phyloP scores from a whole-genome alignment of 2,113 vertebrate species.

The Trachemys scripta region DNA sequence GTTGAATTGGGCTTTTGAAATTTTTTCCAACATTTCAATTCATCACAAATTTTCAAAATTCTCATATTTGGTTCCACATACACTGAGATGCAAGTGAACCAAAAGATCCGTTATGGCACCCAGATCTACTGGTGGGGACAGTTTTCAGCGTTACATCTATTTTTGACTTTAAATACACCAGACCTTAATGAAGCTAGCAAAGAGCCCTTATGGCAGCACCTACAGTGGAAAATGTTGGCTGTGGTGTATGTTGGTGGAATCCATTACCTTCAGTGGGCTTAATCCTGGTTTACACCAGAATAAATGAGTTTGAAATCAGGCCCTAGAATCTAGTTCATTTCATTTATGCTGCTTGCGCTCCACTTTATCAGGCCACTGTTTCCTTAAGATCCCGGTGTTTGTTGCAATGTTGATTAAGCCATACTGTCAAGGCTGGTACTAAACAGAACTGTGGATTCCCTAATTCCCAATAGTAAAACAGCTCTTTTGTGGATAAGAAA shows the following conservation, averaged over 20 bases:
- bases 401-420: not conserved
- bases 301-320: not conserved
- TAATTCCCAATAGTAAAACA: not conserved
- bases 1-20: too few species aligned
- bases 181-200: not conserved
- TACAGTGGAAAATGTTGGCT: not conserved
- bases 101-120: not conserved
- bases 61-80: not conserved
- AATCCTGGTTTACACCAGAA: not conserved
- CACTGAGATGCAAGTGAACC: not conserved
- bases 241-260: not conserved
- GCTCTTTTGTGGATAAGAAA: not conserved
- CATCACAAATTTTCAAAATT: too few species aligned
- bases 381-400: not conserved
- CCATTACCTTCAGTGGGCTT: not conserved
- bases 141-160: not conserved
- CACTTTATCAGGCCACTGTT: not conserved
- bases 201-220: not conserved
- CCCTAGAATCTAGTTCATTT: not conserved
- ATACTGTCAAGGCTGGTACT: not conserved
- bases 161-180: not conserved
- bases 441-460: not conserved
- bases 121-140: not conserved
- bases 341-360: not conserved
- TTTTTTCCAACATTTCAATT: too few species aligned